These are phyloP conservation scores for Amblyjoppa proteus DNA, from an alignment of 2,888 invertebrate genomes.

Conservation along the genomic window DNA sequence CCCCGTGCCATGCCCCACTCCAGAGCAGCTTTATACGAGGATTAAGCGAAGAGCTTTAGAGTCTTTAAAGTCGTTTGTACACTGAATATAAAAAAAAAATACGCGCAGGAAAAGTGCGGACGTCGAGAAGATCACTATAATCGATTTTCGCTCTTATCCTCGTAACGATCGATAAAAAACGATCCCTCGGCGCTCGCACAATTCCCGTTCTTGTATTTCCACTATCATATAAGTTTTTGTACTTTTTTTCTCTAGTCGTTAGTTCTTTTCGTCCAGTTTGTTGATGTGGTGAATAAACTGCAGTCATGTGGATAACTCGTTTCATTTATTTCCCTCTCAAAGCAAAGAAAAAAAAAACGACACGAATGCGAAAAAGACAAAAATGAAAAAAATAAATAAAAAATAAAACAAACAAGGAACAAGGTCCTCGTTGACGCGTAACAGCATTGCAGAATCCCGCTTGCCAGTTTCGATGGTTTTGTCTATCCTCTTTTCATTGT, in stretches of 20 bases:
- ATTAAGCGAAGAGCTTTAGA: slow-evolving; percentile 63
- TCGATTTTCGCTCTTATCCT: slow-evolving; percentile 18
- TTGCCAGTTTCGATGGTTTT: slow-evolving; percentile 62
- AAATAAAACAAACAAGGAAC: slow-evolving; percentile 19
- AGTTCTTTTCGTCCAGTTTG: slow-evolving; percentile 80
- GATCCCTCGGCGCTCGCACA: slow-evolving; percentile 35
- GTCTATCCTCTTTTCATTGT: slow-evolving; percentile 58
- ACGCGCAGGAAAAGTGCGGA: slow-evolving; percentile 32
- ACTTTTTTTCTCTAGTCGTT: slow-evolving; percentile 66
- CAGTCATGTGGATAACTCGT: slow-evolving; percentile 83
- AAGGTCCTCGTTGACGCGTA: slow-evolving; percentile 61
- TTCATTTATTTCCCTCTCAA: slow-evolving; percentile 84
- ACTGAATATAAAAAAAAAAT: slow-evolving; percentile 32
- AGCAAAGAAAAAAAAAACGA: slow-evolving; percentile 65
- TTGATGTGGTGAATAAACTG: slow-evolving; percentile 84
- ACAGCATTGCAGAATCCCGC: slow-evolving; percentile 64
- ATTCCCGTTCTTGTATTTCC: slow-evolving; percentile 54
- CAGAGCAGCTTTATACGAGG: slow-evolving; percentile 65
- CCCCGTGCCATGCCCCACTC: slow-evolving; percentile 52
- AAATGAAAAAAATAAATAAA: slow-evolving; percentile 2
- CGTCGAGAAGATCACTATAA: slow-evolving; percentile 26
- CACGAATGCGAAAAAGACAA: slow-evolving; percentile 47
- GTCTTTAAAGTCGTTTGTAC: slow-evolving; percentile 52
- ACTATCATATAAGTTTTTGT: slow-evolving; percentile 68
- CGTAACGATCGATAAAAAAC: background rate